Evolutionary conservation across 2,113 vertebrate species (phyloP).

Genomic region (Heterotis niloticus): DNA sequence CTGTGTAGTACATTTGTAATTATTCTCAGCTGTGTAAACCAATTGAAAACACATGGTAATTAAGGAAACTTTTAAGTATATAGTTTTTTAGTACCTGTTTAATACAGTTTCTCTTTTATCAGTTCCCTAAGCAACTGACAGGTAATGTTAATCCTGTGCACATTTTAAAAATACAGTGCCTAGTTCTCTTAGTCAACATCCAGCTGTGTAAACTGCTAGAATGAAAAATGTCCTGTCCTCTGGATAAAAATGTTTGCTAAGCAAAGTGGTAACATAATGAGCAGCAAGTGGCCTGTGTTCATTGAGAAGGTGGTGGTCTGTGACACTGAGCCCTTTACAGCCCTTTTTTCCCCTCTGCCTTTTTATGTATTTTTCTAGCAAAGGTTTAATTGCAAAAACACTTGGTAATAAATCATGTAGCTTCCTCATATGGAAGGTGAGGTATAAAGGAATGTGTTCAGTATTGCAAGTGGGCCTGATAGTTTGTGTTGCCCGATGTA

Average conservation of each 20-base stretch:
- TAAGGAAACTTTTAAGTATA: no score
- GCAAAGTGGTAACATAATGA: not conserved
- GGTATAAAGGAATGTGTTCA: not conserved
- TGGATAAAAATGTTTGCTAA: not conserved
- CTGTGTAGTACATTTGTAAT: no score
- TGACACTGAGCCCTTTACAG: not conserved
- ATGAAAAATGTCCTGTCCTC: not conserved
- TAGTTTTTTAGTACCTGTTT: no score
- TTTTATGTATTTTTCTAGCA: not conserved
- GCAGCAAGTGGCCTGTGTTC: not conserved
- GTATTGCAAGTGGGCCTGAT: no score
- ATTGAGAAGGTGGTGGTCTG: not conserved
- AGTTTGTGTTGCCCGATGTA: no score
- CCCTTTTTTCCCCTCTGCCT: not conserved
- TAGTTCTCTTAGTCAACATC: conserved; percentile 9
- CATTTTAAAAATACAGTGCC: not conserved
- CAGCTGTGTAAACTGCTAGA: not conserved
- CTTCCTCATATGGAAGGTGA: not conserved
- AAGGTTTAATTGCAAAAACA: conserved; percentile 3
- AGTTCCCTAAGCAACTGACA: not conserved
- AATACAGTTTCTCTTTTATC: not conserved
- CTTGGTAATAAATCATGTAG: not conserved
- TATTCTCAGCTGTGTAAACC: no score
- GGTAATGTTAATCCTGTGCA: not conserved
- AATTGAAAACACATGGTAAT: no score